Base-by-base conservation (phyloP, 2,113 vertebrate species). In the Pelecanoides urinatrix region DNA sequence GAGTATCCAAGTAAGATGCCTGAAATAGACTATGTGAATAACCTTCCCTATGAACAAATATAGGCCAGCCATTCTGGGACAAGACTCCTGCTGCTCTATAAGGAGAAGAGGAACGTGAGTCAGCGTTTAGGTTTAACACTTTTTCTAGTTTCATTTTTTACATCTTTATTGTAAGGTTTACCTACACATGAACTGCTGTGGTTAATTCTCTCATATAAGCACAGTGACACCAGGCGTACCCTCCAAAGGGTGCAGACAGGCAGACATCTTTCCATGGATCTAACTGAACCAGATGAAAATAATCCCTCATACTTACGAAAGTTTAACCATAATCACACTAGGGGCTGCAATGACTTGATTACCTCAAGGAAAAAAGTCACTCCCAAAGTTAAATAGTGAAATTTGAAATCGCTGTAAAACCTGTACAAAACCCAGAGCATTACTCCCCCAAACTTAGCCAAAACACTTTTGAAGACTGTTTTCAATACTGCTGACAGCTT, bases 51-150 rank as follows among this genome's bases (percentile, higher is more conserved):
- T 66, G 90, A 95, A 94, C 61, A 95, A 92, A 92, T 91, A 95
- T 70, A 94, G 91, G 92, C 84, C 76, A 96, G 91, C 77, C 94
- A 96, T 92, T 96, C 89, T 94, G 86, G 91, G 77, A 92, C 91
- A 95, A 95, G 89, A 68, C 58, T 95, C 40, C 65, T 91, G 88
- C 75, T 93, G 91, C 76, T 96, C 91, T 81, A 38, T 62, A 87
- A 92, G 76, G 61, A 88, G 40, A 94, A 90, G 67, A 93, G 56
- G 68, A 89, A 95, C 94, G 79, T 81, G 95, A 96, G 88, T 91
- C 94, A 96, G 82, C 92, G 61, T 81, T 96, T 94, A n/a, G 93
- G 92, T 92, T 94, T 67, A 94, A 88, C 52, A 42, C 75, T 94
- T 81, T 58, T 62, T 84, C 76, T 77, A 11, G 72, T 71, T 82